These are phyloP conservation scores for Sminthopsis crassicaudata DNA, from an alignment of 2,113 vertebrate genomes.

Conservation along the genomic window DNA sequence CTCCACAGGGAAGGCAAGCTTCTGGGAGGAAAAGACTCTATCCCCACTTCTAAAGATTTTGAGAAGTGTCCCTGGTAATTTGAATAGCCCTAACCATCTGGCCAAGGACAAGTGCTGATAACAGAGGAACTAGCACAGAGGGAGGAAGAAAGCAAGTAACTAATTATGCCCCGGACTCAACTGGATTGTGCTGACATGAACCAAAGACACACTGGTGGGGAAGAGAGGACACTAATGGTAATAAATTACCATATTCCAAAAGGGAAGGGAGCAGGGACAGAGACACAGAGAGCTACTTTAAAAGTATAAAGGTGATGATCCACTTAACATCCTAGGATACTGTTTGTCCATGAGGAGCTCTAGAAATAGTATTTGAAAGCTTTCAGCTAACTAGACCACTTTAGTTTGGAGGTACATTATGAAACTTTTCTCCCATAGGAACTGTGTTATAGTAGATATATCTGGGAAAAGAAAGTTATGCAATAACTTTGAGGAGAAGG, in stretches of 20 bases:
- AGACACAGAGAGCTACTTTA: background rate
- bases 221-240: background rate
- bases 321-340: background rate
- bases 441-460: background rate
- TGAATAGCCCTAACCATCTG: background rate
- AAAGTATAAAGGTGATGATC: background rate
- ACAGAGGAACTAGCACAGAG: background rate
- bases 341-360: background rate
- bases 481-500: background rate
- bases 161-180: background rate
- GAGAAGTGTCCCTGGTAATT: background rate
- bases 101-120: background rate
- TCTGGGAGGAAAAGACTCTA: background rate
- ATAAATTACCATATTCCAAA: background rate
- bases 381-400: background rate
- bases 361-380: background rate
- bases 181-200: background rate
- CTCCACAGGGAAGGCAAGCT: background rate
- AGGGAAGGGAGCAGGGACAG: too few relatives aligned
- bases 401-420: background rate
- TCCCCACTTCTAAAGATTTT: background rate
- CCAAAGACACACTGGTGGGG: background rate
- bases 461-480: background rate
- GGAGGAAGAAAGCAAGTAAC: background rate
- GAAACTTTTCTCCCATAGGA: background rate